Conservation (phyloP, 2,797 vertebrate species). For the Myripristis murdjan region DNA sequence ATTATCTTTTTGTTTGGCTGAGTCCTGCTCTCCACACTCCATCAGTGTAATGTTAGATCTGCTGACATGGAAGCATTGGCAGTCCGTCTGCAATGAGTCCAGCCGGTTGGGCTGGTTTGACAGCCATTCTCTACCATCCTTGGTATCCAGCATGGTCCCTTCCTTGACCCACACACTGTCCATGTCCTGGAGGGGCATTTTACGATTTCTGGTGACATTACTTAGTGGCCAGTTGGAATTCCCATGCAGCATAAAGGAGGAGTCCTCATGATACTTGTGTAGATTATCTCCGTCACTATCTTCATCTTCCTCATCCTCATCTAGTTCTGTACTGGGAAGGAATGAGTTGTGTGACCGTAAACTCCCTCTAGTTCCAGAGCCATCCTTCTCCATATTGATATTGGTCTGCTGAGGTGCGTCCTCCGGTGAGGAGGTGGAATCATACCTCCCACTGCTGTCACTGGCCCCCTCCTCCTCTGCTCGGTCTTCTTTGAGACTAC, state of each 20-base stretch:
- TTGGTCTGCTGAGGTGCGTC: slow-evolving; percentile 42
- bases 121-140: slow-evolving; percentile 67
- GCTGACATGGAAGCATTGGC: slow-evolving; percentile 62
- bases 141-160: slow-evolving; percentile 48
- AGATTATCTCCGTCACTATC: slow-evolving; percentile 81
- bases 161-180: slow-evolving; percentile 57
- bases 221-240: slow-evolving; percentile 83
- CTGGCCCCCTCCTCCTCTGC: slow-evolving; percentile 75
- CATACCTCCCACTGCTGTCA: slow-evolving; percentile 75
- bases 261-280: slow-evolving; percentile 81
- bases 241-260: slow-evolving; percentile 82
- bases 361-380: slow-evolving; percentile 23
- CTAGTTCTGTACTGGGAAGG: slow-evolving; percentile 84
- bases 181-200: slow-evolving; percentile 11
- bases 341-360: slow-evolving; percentile 90
- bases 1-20: slow-evolving; percentile 62
- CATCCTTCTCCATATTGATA: slow-evolving; percentile 49
- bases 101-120: slow-evolving; percentile 55
- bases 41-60: slow-evolving; percentile 79
- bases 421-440: slow-evolving; percentile 76
- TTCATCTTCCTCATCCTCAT: slow-evolving; percentile 89
- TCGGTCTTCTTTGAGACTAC: slow-evolving; percentile 74
- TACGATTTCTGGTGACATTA: slow-evolving; percentile 74
- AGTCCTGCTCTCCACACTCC: slow-evolving; percentile 69
- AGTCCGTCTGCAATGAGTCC: slow-evolving; percentile 79